Evolutionary conservation across 2,888 invertebrate species (phyloP), one percentile per base, ranked within the genome.

Genomic region (Anoplius nigerrimus): DNA sequence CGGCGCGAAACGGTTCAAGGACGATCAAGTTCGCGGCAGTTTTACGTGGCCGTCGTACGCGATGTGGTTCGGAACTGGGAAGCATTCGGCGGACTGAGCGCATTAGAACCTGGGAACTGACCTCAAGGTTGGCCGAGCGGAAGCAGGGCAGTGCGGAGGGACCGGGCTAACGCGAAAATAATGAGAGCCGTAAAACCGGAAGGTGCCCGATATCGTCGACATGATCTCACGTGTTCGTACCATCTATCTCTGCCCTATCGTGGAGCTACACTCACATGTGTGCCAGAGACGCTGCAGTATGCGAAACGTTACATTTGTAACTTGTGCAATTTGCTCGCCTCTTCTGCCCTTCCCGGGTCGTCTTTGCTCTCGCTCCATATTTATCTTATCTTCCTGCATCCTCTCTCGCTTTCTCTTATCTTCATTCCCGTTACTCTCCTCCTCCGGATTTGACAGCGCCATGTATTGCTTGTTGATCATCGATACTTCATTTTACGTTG

Each of bases 81-180:
- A 66, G 74, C 66, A 69, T 62, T 69, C 57, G 16, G n/a, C 48
- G n/a, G n/a, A n/a, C 66, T 64, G 56, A 71, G 71, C 61, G 57
- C 59, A 62, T 48, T 48, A 16, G 67, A 63, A 54, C 59, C 48
- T 62, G 34, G 58, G 72, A 60, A 62, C 62, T 69, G 72, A 74
- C 65, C 69, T 52, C 61, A 34, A 65, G 69, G 62, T 57, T 55
- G 64, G 18, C 53, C 56, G 60, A 60, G 63, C 62, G 62, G 69
- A 55, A 27, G 27, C 18, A 16, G 11, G 8, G 27, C 21, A n/a
- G 8, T 5, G 22, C 11, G 42, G 21, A 53, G n/a, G 69, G 46
- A 68, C 67, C 79, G 79, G 46, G 69, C 68, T 80, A 80, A 82
- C 77, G 74, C 64, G 80, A 79, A 82, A 81, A 80, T 84, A 82